Conservation (phyloP, 2,113 vertebrate genomes). For the Pedetes capensis region DNA sequence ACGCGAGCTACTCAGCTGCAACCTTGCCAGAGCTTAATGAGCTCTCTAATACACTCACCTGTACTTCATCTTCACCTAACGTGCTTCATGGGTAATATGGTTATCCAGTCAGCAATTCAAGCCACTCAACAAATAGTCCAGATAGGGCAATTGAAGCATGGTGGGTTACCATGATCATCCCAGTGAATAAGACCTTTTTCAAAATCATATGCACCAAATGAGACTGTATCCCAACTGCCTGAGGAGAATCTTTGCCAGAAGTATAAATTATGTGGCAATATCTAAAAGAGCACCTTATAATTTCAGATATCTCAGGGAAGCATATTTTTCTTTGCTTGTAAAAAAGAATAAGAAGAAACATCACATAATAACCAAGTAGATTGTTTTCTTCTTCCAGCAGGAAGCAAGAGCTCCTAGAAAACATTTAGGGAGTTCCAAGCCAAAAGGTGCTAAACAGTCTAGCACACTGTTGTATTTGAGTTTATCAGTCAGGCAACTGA, state of each 20-base stretch:
- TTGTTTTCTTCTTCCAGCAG: constrained; percentile 44
- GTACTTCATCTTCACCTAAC: constrained; percentile 81
- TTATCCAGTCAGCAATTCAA: constrained; percentile 63
- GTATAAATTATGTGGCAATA: constrained; percentile 83
- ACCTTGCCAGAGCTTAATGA: constrained; percentile 77
- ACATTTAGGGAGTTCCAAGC: background rate
- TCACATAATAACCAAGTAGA: constrained; percentile 25
- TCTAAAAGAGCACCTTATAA: constrained; percentile 75
- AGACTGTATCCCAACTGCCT: constrained; percentile 73
- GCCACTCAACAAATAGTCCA: constrained; percentile 8
- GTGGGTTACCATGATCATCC: constrained; percentile 43
- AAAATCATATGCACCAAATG: constrained; percentile 64
- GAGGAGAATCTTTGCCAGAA: constrained; percentile 78
- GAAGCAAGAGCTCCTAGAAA: constrained; percentile 53
- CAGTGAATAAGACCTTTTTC: constrained; percentile 79
- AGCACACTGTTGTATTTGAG: constrained; percentile 20
- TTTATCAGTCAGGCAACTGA: constrained; percentile 35
- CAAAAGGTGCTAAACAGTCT: background rate
- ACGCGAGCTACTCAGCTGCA: constrained; percentile 65
- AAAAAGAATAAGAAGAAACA: constrained; percentile 54
- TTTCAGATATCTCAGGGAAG: constrained; percentile 56
- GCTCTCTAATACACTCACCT: constrained; percentile 86
- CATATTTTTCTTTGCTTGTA: constrained; percentile 44
- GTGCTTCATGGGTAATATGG: constrained; percentile 79
- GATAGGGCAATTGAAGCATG: constrained; percentile 63